These are phyloP conservation scores for Patella ulyssiponensis DNA, from an alignment of 2,888 invertebrate species.

Conservation along the genomic window DNA sequence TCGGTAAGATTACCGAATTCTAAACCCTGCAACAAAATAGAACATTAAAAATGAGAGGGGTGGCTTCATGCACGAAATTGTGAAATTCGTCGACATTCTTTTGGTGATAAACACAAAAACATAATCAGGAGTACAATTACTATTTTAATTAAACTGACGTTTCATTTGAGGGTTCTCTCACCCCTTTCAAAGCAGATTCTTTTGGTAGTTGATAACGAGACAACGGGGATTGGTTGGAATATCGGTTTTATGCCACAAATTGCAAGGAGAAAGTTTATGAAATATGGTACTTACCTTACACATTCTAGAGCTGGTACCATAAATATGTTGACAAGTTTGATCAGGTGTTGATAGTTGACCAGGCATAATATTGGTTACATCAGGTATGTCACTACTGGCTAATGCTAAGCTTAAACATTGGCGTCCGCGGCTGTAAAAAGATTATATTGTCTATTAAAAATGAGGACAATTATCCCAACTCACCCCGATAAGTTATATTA, in stretches of 20 bases:
- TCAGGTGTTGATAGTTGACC: constrained; percentile 38
- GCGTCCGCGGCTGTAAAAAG: constrained; percentile 22
- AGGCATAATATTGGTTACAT: constrained; percentile 27
- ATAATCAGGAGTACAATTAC: too few relatives aligned
- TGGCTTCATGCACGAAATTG: not conserved
- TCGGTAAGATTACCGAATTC: constrained; percentile 47
- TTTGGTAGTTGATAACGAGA: too few relatives aligned
- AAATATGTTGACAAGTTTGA: constrained; percentile 35
- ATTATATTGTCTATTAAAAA: not conserved
- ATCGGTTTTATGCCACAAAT: too few relatives aligned
- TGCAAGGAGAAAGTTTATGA: too few relatives aligned
- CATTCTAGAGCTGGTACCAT: constrained; percentile 30
- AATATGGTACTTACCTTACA: constrained; percentile 29
- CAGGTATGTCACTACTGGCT: constrained; percentile 23
- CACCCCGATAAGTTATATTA: not conserved
- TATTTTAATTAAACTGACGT: too few relatives aligned
- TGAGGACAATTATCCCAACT: not conserved
- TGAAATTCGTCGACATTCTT: too few relatives aligned
- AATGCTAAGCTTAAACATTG: constrained; percentile 22
- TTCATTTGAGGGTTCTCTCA: too few relatives aligned
- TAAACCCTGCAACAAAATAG: constrained; percentile 41
- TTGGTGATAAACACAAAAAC: too few relatives aligned
- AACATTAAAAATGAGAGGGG: not conserved
- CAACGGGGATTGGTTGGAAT: too few relatives aligned
- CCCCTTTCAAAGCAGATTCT: too few relatives aligned